A percentile compares a stretch with the other conserved stretches of the same genome.
These are phyloP conservation scores for Anabas testudineus DNA, from an alignment of 2,797 vertebrate species.

Conservation along the genomic window DNA sequence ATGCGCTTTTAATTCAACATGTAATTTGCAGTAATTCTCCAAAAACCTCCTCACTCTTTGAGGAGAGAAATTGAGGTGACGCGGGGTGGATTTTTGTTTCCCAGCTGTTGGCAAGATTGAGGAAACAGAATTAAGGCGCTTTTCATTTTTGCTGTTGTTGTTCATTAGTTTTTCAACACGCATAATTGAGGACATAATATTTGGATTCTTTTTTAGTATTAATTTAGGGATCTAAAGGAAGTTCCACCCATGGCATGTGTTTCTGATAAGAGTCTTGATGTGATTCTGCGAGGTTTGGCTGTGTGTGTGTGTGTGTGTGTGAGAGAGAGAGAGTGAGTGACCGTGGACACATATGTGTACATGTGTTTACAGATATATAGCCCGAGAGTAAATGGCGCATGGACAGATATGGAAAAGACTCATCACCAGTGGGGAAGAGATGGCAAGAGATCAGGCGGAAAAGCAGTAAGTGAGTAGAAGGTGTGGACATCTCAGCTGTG, in stretches of 20 bases:
- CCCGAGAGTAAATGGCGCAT: slow-evolving; percentile 46
- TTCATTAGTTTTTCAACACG: slow-evolving; percentile 55
- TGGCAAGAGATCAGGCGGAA: slow-evolving; percentile 66
- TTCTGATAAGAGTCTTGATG: slow-evolving; percentile 55
- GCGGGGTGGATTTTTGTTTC: slow-evolving; percentile 55
- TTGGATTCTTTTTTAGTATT: slow-evolving; percentile 55
- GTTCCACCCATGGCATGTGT: slow-evolving; percentile 50
- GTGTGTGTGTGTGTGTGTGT: too few relatives aligned
- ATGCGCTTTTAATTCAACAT: slow-evolving; percentile 69
- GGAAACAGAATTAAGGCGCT: slow-evolving; percentile 55
- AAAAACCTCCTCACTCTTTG: slow-evolving; percentile 64
- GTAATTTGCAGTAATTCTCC: slow-evolving; percentile 73
- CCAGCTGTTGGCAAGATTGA: slow-evolving; percentile 56
- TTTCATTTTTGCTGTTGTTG: slow-evolving; percentile 45
- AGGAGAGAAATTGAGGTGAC: slow-evolving; percentile 75
- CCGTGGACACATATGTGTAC: slow-evolving; percentile 49
- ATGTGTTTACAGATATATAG: slow-evolving; percentile 64
- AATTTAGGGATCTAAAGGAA: slow-evolving; percentile 48
- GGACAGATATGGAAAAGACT: slow-evolving; percentile 57
- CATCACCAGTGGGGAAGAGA: slow-evolving; percentile 41
- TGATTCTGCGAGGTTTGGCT: slow-evolving; percentile 44
- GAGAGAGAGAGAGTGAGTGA: slow-evolving; percentile 30
- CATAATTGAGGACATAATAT: slow-evolving; percentile 58
- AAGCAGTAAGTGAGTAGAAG: slow-evolving; percentile 51
- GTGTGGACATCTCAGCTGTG: slow-evolving; percentile 56